Base-by-base conservation (phyloP, 1,140 invertebrate genomes). In the Apolygus lucorum region DNA sequence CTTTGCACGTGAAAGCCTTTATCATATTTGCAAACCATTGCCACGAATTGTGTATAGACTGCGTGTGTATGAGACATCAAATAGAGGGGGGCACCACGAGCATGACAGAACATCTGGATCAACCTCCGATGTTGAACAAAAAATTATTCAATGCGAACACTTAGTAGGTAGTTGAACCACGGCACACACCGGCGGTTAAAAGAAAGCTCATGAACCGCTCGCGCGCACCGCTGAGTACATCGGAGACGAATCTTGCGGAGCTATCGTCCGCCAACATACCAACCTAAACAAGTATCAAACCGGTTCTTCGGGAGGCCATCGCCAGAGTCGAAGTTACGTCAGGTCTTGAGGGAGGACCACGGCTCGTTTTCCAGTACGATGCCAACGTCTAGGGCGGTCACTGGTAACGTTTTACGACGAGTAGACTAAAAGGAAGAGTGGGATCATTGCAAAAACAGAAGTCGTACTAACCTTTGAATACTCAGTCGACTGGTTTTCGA, bases 221-320 rank as follows among this genome's bases (percentile, higher is more conserved):
- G n/a, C n/a, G n/a, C n/a, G n/a, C n/a, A n/a, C n/a, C n/a, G n/a
- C n/a, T n/a, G n/a, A n/a, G n/a, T n/a, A n/a, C n/a, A 59, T 8
- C 8, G 8, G 34, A 49, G 34, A 49, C 34, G 34, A 49, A 11
- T 59, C 4, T 59, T 14, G 11, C 54, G 22, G 22, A 59, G 54
- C 54, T 24, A 59, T 59, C 54, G 22, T 22, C 54, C 54, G 54
- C 54, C 4, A 59, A 11, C n/a, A n/a, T n/a, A n/a, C n/a, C n/a
- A n/a, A 59, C 11, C 54, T 59, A 22, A 59, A 13, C 54, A 22
- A 59, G 54, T 59, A 59, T 59, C 13, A 11, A 59, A 59, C 54
- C 54, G 54, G 54, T 59, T 59, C 22, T 24, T 17, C 54, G 22
- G 22, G 54, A 59, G 54, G 22, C 54, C 54, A 59, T 59, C 54